Evolutionary conservation across 2,888 invertebrate genomes (phyloP), one percentile per base, ranked within the genome.

Genomic region (Acleris cristana): DNA sequence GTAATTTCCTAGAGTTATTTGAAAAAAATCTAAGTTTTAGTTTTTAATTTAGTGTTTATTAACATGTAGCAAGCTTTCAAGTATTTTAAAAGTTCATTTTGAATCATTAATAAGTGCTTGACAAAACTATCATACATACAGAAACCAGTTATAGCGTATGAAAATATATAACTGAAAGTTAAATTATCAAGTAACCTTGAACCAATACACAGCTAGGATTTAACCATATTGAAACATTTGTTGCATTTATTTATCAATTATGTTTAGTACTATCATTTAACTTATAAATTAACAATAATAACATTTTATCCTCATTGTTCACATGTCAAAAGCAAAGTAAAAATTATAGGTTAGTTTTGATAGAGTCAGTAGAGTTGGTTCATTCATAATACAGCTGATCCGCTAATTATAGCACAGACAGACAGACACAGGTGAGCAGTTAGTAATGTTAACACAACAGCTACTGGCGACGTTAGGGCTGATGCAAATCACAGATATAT

Each of bases 361-460:
- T 66, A 52, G 34, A 51, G 30, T 56, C 52, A 62, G 62, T 66
- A 45, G 52, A 61, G 52, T 57, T 57, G 34, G 52, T 66, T 71
- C 60, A 61, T 57, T 69, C 56, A 64, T 68, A 70, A 64, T 70
- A 70, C 64, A 70, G 69, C 58, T 73, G 70, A 70, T 64, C 70
- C 69, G 60, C 69, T 70, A 66, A 69, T 68, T 71, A 68, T 71
- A 73, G 70, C 69, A 51, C 62, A 71, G 57, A 67, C 18, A 64
- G 55, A 65, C 61, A 58, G 52, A 56, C 60, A 68, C 14, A 70
- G 69, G 72, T 69, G 67, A 73, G 71, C 69, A 58, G 75, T 81
- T 80, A 84, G 80, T 79, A 76, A 72, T 76, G 78, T 79, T 79
- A 79, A 76, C 55, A 74, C 68, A 79, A 73, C 67, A 74, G 78